Base-by-base conservation (phyloP, 2,113 vertebrate genomes). In the Reinhardtius hippoglossoides region DNA sequence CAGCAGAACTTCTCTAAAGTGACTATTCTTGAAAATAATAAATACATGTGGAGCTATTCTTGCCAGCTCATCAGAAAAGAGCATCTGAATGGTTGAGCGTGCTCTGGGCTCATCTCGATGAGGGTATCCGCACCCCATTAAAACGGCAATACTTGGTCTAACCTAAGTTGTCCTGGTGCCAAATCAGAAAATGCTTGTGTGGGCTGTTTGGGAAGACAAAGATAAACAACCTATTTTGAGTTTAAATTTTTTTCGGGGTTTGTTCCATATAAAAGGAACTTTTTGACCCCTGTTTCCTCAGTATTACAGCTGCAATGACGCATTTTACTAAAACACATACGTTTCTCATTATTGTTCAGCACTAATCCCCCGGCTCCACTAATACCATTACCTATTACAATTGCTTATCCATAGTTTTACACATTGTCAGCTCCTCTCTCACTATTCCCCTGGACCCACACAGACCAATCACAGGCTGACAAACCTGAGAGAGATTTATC, bases 401-500 rank as follows among this genome's bases (percentile, higher is more conserved):
- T 50, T 2, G 9, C 50, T 78, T 82, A 85, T 83, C 63, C 21
- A 56, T 57, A 46, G 26, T 77, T 81, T 80, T 61, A 77, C 78
- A 75, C 69, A 59, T 76, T 72, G 58, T 72, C 79, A 73, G 21
- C 69, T 75, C 20, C 66, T 69, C 40, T 67, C 50, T 67, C 50
- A 60, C 69, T 69, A 35, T 76, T 74, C 58, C 64, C 23, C 15
- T 5, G 61, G 27, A 16, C 31, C 76, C 46, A 20, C 21, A 37
- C 12, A 71, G 66, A 74, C 75, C 44, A 20, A 58, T 78, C 10
- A 15, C 42, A 68, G 37, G 50, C 76, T 68, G 67, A 82, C 82
- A 86, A 71, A 83, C 61, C 74, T 65, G 67, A 78, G 62, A 63
- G 59, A 84, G 77, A 85, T 85, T 80, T 84, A 87, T 87, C 56